Conservation (phyloP, 2,888 invertebrate species). For the Heliconius cydno region DNA sequence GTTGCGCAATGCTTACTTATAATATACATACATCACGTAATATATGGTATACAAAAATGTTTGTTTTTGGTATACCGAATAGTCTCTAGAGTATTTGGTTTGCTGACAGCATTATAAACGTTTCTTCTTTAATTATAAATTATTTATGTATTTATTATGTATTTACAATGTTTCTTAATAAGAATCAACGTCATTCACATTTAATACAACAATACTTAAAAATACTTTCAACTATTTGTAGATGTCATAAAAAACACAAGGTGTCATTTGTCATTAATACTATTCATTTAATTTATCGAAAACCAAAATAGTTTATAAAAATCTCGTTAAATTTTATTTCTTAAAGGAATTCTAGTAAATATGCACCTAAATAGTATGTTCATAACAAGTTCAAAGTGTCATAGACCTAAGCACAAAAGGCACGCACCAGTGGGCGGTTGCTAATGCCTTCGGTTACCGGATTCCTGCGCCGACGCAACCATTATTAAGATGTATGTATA, state of each 20-base stretch:
- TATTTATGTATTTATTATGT: not conserved
- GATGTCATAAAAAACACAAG: too few relatives aligned
- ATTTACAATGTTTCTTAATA: not conserved
- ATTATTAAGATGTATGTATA: slow-evolving; percentile 36
- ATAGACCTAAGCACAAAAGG: slow-evolving; percentile 35
- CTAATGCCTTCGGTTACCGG: slow-evolving; percentile 63
- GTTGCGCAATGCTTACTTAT: slow-evolving; percentile 2
- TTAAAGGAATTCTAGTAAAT: too few relatives aligned
- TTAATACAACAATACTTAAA: too few relatives aligned
- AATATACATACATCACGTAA: not conserved
- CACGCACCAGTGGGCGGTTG: slow-evolving; percentile 59
- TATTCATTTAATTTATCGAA: too few relatives aligned
- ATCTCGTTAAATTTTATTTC: too few relatives aligned
- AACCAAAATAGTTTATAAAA: too few relatives aligned
- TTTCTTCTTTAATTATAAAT: too few relatives aligned
- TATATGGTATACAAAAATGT: not conserved
- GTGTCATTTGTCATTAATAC: too few relatives aligned
- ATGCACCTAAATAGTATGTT: not conserved
- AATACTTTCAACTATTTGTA: too few relatives aligned
- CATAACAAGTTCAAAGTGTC: slow-evolving; percentile 30
- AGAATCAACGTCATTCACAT: too few relatives aligned
- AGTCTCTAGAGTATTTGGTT: too few relatives aligned
- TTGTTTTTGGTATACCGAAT: not conserved
- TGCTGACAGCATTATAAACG: too few relatives aligned
- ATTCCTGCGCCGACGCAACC: slow-evolving; percentile 60